Evolutionary conservation across 2,888 invertebrate species (phyloP), one percentile per base, ranked within the genome.

Genomic region (Lordiphosa andalusiaca): DNA sequence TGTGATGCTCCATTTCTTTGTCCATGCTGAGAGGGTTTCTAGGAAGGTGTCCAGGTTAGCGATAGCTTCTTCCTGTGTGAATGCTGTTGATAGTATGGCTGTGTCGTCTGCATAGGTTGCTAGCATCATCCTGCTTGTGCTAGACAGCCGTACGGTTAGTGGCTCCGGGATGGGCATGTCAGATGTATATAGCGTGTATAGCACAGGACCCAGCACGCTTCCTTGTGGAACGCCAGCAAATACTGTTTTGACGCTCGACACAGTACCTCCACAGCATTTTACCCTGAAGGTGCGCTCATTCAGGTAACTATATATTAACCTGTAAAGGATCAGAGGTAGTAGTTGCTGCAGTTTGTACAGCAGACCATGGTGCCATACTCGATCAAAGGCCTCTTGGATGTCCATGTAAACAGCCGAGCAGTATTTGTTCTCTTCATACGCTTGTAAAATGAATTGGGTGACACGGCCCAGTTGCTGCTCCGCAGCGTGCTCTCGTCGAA

Each of bases 401-500:
- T 44, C 33, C 3, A 44, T 30, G 4, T 16, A 44, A 4, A 44
- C 33, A 9, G 44, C 42, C 4, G 25, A 30, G 10, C 44, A 44
- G 3, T 42, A 42, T 6, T 37, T 7, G 4, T 33, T 19, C 1
- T 44, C 1, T 5, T 44, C 38, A 9, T 9, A 38, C 0, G 52
- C 10, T 5, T 37, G 3, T 2, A 53, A 16, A 0, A 53, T 44
- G 7, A 44, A 38, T 1, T 39, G 37, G 0, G 38, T 44, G 1
- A 53, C 37, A 19, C 52, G 6, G 0, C n/a, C 38, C 3, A 53
- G 4, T 25, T 53, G 44, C 19, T 53, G 42, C 1, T 44, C 42
- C 9, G 42, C 35, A n/a, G 21, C 21, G 4, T 52, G 51, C 21
- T 36, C 36, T 5, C 16, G 2, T 0, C 52, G 6, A 19, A 38